Evolutionary conservation across 1,140 invertebrate species (phyloP), one percentile per base, ranked within the genome.

Genomic region (Drosophila arawakana): DNA sequence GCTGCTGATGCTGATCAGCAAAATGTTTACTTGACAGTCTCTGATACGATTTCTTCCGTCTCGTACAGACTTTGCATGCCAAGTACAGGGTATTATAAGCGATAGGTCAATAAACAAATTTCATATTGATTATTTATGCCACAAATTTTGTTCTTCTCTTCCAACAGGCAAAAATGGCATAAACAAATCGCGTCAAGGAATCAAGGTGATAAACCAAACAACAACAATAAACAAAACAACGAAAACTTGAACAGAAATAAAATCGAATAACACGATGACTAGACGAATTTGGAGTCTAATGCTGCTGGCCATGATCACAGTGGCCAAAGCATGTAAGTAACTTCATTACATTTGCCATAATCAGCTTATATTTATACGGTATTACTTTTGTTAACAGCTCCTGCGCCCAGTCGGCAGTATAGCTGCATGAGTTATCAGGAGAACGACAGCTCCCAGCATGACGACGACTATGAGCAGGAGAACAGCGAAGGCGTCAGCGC

Each of bases 351-450:
- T 0, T 30, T 5, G 13, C 6, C 21, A 7, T 13, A 21, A 21
- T 3, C 13, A 37, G 5, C 30, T 52, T 3, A 11, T 47, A 47
- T 52, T 49, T 2, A 34, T 1, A 8, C 35, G 25, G 10, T 11
- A 37, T 18, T 8, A 30, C 30, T 8, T 7, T 7, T 44, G 8
- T 7, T 1, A 9, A 50, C 47, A 76, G 83, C 83, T 18, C 83
- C 73, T 49, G 90, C 81, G 8, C 78, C 76, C 1, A 82, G 60
- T 55, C 69, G 76, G 6, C 85, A 90, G 11, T 86, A 90, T 6
- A 88, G 78, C 60, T 91, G 90, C 52, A 91, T 91, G 73, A 91
- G 90, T 61, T 91, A 65, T 58, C 77, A 76, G 81, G 90, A 91
- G 62, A 83, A 86, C 13, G 90, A 91, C 52, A 81, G 74, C 25